Evolutionary conservation across 2,113 vertebrate genomes (phyloP), one percentile per base, ranked within the genome.

Genomic region (Lycaon pictus): DNA sequence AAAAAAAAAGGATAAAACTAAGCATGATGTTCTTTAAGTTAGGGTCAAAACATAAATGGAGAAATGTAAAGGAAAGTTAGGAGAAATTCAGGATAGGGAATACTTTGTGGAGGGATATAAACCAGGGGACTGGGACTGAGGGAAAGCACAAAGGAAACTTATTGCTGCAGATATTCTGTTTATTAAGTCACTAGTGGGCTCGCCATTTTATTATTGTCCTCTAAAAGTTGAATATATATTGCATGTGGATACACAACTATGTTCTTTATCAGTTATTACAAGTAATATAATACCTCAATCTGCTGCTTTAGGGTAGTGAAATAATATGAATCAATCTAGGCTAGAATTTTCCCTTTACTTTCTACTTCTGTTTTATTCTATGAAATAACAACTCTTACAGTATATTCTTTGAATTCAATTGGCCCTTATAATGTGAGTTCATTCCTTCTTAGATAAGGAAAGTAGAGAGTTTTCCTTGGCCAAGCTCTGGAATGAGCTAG

Each of bases 351-450:
- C 2, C 22, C 35, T 95, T 80, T 72, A 72, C 16, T 93, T 94
- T 88, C 77, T 67, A 43, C 17, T 88, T 84, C 35, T 76, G 19
- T 76, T 96, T 96, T 92, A 77, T 63, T 88, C 25, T 55, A 35
- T 84, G 62, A 95, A 77, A 67, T 69, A 16, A 60, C 35, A 60
- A 86, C 27, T 29, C n/a, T 48, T 76, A 32, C 0, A 4, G 7
- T 96, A 32, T 92, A 88, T 76, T 22, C 1, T 27, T 92, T 15
- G 17, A 72, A 65, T 92, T 94, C 53, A 77, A 0, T 58, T n/a
- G 20, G 43, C 51, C 37, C 8, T 94, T 76, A 32, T 84, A 58
- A 88, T 71, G 11, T 81, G 43, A 89, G 80, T 37, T 12, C 60
- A 55, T 76, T 89, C 71, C 10, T 43, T 35, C 72, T 81, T 89